A percentile compares a stretch with the other conserved stretches of the same genome.
Conservation (phyloP, 2,888 invertebrate genomes). For the Sminthurides aquaticus region DNA sequence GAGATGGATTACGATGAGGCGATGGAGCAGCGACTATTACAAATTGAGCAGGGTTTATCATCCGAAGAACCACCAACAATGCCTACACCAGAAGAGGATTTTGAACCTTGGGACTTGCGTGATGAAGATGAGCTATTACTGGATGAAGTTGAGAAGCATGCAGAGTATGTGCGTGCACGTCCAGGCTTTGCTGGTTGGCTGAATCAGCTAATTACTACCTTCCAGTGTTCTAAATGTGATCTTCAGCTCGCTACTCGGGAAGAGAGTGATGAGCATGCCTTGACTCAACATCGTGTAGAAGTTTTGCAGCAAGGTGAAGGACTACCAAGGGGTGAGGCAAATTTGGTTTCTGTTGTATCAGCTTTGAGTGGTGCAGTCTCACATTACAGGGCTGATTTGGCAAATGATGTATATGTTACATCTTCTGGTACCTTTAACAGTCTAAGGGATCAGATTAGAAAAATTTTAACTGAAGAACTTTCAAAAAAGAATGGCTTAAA, state of each 20-base stretch:
- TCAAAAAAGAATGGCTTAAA: background rate
- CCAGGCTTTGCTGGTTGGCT: too few relatives aligned
- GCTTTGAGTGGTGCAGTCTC: background rate
- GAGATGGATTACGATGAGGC: too few relatives aligned
- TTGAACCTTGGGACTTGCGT: too few relatives aligned
- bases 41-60: too few relatives aligned
- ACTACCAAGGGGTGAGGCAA: background rate
- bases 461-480: background rate
- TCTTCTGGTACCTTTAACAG: background rate
- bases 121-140: too few relatives aligned
- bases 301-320: background rate
- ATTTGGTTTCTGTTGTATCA: background rate
- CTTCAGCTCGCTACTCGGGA: background rate
- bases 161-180: too few relatives aligned
- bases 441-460: background rate
- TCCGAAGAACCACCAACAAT: too few relatives aligned
- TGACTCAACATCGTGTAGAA: background rate
- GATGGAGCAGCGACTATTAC: too few relatives aligned
- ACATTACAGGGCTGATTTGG: background rate
- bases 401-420: background rate
- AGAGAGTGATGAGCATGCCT: background rate
- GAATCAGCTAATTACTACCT: background rate
- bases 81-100: too few relatives aligned
- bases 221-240: background rate
- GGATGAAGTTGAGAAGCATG: too few relatives aligned